These are phyloP conservation scores for Podiceps cristatus DNA, from an alignment of 2,113 vertebrate species.

Conservation along the genomic window DNA sequence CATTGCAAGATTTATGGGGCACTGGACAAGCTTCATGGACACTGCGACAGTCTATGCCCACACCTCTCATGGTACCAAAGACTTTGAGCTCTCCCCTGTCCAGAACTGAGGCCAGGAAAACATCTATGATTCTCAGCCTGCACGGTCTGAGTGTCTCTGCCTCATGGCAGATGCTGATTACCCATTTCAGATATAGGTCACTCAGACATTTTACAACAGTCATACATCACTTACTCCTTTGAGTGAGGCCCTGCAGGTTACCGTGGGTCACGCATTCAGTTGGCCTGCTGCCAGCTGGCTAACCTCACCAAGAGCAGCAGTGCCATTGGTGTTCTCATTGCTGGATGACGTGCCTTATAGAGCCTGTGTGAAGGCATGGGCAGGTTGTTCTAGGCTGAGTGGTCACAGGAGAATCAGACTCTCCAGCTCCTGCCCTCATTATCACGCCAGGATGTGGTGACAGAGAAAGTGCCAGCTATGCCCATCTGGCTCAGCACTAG, in stretches of 20 bases:
- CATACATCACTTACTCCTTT: neutral
- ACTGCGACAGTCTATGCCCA: neutral
- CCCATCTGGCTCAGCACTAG: neutral
- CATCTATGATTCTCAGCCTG: neutral
- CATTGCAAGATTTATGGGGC: neutral
- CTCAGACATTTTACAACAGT: neutral
- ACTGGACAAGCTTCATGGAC: neutral
- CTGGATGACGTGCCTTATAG: neutral
- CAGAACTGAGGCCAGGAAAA: neutral
- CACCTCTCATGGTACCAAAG: neutral
- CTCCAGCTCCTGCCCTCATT: neutral
- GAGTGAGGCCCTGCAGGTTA: neutral
- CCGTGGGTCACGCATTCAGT: accelerated
- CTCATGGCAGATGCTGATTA: neutral
- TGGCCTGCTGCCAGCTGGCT: neutral
- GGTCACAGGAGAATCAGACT: neutral
- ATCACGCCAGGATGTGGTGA: no score
- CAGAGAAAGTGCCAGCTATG: neutral
- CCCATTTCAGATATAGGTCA: neutral
- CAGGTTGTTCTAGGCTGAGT: neutral
- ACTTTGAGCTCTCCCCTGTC: neutral
- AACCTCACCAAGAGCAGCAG: neutral
- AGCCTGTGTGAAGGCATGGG: neutral
- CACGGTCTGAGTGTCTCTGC: neutral
- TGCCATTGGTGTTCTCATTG: neutral